phyloP scores from a whole-genome alignment of 2,888 invertebrate genomes.

The Eupsilia transversa region DNA sequence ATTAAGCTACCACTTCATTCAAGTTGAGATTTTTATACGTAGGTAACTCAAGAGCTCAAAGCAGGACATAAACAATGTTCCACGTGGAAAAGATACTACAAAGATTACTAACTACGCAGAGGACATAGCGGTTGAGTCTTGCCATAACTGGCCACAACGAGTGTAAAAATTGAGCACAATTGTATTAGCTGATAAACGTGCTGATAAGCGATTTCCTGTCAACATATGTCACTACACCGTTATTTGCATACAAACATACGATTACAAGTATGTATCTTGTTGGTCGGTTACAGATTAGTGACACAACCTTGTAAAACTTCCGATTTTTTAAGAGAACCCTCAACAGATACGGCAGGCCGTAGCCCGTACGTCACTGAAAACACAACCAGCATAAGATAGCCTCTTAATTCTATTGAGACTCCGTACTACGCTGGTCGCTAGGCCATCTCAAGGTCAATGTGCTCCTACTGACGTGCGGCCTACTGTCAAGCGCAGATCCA shows the following conservation, averaged over 20 bases:
- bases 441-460: too few relatives aligned
- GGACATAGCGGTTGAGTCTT: slow-evolving; percentile 1
- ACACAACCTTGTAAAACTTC: neutral
- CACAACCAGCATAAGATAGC: too few relatives aligned
- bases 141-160: slow-evolving; percentile 7
- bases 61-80: neutral
- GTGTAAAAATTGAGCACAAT: slow-evolving; percentile 46
- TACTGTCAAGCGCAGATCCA: too few relatives aligned
- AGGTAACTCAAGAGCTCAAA: neutral
- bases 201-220: slow-evolving; percentile 68
- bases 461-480: too few relatives aligned
- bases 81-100: neutral
- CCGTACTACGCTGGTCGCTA: too few relatives aligned
- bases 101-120: neutral
- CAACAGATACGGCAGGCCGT: neutral
- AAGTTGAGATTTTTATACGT: neutral
- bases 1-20: neutral
- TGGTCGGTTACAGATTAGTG: neutral
- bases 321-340: neutral
- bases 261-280: slow-evolving; percentile 13
- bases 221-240: slow-evolving; percentile 24
- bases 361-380: too few relatives aligned
- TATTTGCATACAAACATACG: slow-evolving; percentile 39
- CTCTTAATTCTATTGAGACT: too few relatives aligned
- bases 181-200: slow-evolving; percentile 51